phyloP scores from a whole-genome alignment of 2,113 vertebrate species.

The Pelusios castaneus region DNA sequence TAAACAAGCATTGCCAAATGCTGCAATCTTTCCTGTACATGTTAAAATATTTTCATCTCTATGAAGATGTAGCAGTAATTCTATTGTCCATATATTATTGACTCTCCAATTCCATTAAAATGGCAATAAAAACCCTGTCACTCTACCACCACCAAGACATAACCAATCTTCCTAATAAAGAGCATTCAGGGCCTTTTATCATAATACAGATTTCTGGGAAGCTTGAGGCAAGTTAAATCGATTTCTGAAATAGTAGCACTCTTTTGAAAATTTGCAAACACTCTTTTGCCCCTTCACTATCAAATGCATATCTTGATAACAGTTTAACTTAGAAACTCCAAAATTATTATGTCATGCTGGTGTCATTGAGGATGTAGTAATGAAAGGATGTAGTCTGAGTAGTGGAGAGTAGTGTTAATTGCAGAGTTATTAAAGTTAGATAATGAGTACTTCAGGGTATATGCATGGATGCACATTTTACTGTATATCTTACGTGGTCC shows the following conservation, averaged over 20 bases:
- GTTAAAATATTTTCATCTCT: neutral
- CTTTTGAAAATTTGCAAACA: neutral
- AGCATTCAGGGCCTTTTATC: neutral
- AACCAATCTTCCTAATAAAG: neutral
- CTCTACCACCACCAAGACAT: neutral
- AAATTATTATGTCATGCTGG: neutral
- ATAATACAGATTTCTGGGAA: neutral
- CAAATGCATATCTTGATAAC: neutral
- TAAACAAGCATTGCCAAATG: neutral
- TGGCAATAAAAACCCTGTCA: neutral
- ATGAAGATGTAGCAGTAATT: neutral
- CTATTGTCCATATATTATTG: neutral
- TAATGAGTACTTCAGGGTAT: neutral
- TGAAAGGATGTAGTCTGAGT: neutral
- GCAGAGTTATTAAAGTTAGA: neutral
- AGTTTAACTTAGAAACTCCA: neutral
- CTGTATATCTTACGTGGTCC: neutral
- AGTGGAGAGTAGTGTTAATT: neutral
- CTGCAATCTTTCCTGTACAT: neutral
- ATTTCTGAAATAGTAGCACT: neutral
- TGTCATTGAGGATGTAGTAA: neutral
- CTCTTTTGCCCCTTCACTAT: neutral
- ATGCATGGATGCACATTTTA: neutral
- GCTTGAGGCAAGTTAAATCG: rapidly evolving
- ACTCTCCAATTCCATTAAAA: rapidly evolving